A percentile compares a stretch with the other conserved stretches of the same genome.
Evolutionary conservation across 2,113 vertebrate species (phyloP).

Genomic region (Agapornis roseicollis): DNA sequence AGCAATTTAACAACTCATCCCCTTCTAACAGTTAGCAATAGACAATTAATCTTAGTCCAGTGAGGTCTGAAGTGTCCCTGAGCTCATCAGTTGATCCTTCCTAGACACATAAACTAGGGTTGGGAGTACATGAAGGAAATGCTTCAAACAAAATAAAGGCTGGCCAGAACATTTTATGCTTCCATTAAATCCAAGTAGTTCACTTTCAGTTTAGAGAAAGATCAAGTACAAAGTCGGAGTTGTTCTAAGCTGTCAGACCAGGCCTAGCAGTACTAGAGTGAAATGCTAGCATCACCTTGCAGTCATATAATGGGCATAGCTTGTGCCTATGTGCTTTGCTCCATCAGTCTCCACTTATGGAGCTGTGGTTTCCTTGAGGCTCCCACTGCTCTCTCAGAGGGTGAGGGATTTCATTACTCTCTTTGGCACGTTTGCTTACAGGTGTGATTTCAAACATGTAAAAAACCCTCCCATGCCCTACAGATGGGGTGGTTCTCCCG

Average conservation of each 20-base stretch:
- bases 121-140: not conserved
- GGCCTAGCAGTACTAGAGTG: not conserved
- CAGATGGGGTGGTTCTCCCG: not conserved
- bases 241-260: not conserved
- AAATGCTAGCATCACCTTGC: not conserved
- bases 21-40: constrained; percentile 11
- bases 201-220: not conserved
- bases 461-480: not conserved
- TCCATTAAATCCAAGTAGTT: not conserved
- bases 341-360: not conserved
- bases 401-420: not conserved
- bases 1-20: constrained; percentile 35
- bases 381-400: not conserved
- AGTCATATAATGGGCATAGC: not conserved
- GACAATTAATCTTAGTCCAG: constrained; percentile 7
- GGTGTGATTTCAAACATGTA: not conserved
- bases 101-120: not conserved
- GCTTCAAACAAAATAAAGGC: not conserved
- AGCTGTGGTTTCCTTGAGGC: not conserved
- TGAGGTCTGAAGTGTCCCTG: not conserved
- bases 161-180: not conserved
- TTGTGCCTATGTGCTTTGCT: not conserved
- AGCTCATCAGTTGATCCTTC: not conserved
- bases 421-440: not conserved
- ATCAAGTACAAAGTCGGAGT: not conserved